Evolutionary conservation across 2,113 vertebrate genomes (phyloP), one percentile per base, ranked within the genome.

Genomic region (Takifugu bimaculatus): DNA sequence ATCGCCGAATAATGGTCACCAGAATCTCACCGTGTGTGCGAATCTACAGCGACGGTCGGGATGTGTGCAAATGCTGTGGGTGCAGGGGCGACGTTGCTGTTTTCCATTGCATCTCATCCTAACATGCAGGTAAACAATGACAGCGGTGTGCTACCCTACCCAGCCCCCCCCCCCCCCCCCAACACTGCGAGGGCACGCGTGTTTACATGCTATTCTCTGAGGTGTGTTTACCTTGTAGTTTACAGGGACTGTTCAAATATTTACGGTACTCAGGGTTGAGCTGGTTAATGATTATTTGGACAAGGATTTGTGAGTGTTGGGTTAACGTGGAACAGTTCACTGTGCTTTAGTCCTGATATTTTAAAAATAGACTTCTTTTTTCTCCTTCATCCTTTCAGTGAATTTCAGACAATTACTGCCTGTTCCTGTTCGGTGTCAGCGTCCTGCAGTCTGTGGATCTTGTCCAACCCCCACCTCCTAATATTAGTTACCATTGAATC

Each of bases 271-370:
- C 20, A 68, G 61, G 69, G 64, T 47, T 69, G 72, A 84, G 77
- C 78, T 52, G 67, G 83, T 88, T 90, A 88, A 88, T 86, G 63
- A 83, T 88, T 90, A 83, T 88, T 88, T 88, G 74, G 57, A 70
- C 60, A 74, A 57, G 63, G 44, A 55, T 72, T 32, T 66, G 57
- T 32, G 60, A 60, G 49, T 68, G 48, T 74, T 59, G 6, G 50
- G 49, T 42, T 75, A 50, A 39, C 54, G 57, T 57, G 60, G 43
- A 61, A 54, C 32, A 13, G 47, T 32, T 15, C 56, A 35, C 3
- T 70, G 60, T 77, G 62, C 57, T 77, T 73, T 63, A 70, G 80
- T 61, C 55, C 47, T 64, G 50, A 44, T 74, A 65, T 2, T 39
- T 39, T 10, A 39, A 39, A 39, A 39, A 39, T 39, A 39, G 35